These are phyloP conservation scores for Antheraea pernyi DNA, from an alignment of 1,140 invertebrate genomes.

Conservation along the genomic window DNA sequence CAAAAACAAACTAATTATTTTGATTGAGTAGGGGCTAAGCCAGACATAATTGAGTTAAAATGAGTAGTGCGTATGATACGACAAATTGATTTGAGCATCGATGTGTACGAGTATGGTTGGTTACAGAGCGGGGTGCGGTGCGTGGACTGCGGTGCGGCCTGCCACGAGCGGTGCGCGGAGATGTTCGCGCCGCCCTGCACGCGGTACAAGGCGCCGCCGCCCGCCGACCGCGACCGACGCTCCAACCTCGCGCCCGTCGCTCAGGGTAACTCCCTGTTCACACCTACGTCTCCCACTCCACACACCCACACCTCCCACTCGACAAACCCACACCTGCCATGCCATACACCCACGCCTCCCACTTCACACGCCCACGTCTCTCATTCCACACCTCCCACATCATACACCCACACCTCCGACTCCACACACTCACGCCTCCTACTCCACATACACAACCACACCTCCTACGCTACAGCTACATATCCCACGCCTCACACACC, in stretches of 20 bases:
- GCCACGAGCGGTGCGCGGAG: slow-evolving; percentile 96
- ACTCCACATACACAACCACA: neutral
- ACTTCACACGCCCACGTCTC: neutral
- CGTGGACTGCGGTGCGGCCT: slow-evolving; percentile 96
- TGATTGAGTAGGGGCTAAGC: too few relatives aligned
- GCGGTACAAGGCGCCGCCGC: slow-evolving; percentile 88
- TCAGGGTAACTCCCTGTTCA: neutral
- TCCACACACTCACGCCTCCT: neutral
- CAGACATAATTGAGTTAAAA: too few relatives aligned
- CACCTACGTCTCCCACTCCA: neutral
- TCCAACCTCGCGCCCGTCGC: slow-evolving; percentile 30
- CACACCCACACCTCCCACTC: neutral
- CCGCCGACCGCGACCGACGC: slow-evolving; percentile 81
- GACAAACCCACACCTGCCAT: too few relatives aligned
- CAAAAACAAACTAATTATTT: too few relatives aligned
- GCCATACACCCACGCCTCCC: neutral
- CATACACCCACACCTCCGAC: neutral
- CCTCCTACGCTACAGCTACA: too few relatives aligned
- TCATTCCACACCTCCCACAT: too few relatives aligned
- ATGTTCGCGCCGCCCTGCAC: slow-evolving; percentile 95
- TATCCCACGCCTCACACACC: neutral
- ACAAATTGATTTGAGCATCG: too few relatives aligned
- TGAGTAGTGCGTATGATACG: too few relatives aligned
- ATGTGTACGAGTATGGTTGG: too few relatives aligned
- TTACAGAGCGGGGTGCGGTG: slow-evolving; percentile 84